These are phyloP conservation scores for Lontra canadensis DNA, from an alignment of 2,113 vertebrate genomes.

Conservation along the genomic window DNA sequence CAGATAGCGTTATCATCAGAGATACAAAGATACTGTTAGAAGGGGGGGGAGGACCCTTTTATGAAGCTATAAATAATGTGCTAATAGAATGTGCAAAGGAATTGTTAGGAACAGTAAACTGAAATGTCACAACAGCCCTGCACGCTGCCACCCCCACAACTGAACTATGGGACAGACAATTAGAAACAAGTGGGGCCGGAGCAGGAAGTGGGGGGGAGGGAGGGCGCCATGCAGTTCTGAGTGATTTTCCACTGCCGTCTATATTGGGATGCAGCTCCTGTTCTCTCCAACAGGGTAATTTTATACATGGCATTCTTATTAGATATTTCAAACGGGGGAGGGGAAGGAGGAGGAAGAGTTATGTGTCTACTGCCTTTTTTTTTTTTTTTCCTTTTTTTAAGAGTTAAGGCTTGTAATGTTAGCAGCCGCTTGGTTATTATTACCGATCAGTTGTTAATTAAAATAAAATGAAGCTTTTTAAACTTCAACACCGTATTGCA, in stretches of 20 bases:
- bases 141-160: not conserved
- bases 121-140: slow-evolving; percentile 48
- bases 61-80: slow-evolving; percentile 75
- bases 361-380: not conserved
- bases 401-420: slow-evolving; percentile 70
- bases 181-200: not conserved
- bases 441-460: slow-evolving; percentile 59
- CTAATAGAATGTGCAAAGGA: slow-evolving; percentile 77
- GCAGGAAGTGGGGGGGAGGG: not conserved
- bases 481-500: slow-evolving; percentile 65
- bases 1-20: slow-evolving; percentile 19
- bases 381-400: not conserved
- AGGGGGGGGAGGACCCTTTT: slow-evolving; percentile 40
- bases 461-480: slow-evolving; percentile 73
- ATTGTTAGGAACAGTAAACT: slow-evolving; percentile 74
- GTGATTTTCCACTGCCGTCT: slow-evolving; percentile 80
- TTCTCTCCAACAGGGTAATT: slow-evolving; percentile 74
- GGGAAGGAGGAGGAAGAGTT: not conserved
- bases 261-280: slow-evolving; percentile 67
- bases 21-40: slow-evolving; percentile 25
- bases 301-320: slow-evolving; percentile 69
- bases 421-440: slow-evolving; percentile 56
- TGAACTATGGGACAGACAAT: slow-evolving; percentile 37
- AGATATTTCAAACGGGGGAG: slow-evolving; percentile 55
- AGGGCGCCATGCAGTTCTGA: slow-evolving; percentile 75